These are phyloP conservation scores for Paramuricea clavata DNA, from an alignment of 92 coral and sea anemone genomes.

Conservation along the genomic window DNA sequence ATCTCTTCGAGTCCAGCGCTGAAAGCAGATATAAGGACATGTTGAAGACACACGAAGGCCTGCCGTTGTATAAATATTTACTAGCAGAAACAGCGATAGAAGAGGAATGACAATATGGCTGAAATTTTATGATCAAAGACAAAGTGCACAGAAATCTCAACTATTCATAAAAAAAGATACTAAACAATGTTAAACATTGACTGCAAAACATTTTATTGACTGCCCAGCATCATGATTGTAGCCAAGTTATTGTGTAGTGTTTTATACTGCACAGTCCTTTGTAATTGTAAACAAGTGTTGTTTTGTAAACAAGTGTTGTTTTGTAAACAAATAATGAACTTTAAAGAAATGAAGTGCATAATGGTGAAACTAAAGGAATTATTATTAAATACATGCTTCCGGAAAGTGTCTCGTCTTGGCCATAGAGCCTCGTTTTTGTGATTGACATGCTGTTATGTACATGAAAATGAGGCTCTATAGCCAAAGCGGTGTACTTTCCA, in stretches of 20 bases:
- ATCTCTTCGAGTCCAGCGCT: constrained; percentile 87
- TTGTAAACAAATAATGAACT: neutral
- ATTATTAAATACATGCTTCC: no score
- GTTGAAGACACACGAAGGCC: constrained; percentile 97
- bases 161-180: neutral
- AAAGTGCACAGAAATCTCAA: neutral
- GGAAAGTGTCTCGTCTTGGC: no score
- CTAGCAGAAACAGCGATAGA: constrained; percentile 92
- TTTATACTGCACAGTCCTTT: neutral
- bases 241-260: neutral
- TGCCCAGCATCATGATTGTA: neutral
- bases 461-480: no score
- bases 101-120: constrained; percentile 67
- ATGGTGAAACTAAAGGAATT: neutral
- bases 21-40: constrained; percentile 90
- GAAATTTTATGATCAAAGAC: neutral
- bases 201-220: neutral
- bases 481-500: no score
- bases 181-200: neutral
- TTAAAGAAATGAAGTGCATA: neutral
- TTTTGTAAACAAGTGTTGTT: neutral
- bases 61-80: constrained; percentile 92
- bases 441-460: no score
- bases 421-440: no score
- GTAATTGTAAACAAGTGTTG: neutral